Base-by-base conservation (phyloP, 2,113 vertebrate genomes). In the Chlamydotis undulata region DNA sequence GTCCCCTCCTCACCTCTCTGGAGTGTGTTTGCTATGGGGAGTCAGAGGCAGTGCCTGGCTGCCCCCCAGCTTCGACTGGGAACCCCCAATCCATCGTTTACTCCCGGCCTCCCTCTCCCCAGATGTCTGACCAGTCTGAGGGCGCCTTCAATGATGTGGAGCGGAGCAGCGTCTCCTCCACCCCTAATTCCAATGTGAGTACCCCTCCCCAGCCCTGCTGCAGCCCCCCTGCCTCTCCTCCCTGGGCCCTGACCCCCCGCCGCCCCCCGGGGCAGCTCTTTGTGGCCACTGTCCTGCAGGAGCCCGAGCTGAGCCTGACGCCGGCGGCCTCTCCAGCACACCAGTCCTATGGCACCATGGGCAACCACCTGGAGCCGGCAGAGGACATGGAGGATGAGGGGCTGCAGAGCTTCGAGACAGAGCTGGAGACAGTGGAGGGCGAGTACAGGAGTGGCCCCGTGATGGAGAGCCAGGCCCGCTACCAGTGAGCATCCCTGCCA, bases 271-370 rank as follows among this genome's bases (percentile, higher is more conserved):
- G 87, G 69, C 98, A 99, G 99, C 98, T 99, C 73, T 99, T 99
- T 12, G 98, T 99, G 96, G 99, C 99, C 23, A 98, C 99, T 0
- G 99, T 99, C 84, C 97, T 99, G 82, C 98, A 99, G 96, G 99
- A 99, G 76, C 98, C 99, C 0, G 99, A 99, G 97, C 96, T 99
- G 97, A 98, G 98, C 89, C 97, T 99, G 96, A 99, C 99, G 0
- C 99, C 99, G 0, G 99, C 99, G 33, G 98, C 99, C 59, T 99
- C 99, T 61, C 99, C 99, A 0, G 99, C 99, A 7, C 99, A 99
- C 96, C 99, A 99, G 94, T 98, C 98, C 90, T 99, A 99, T 2
- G 99, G 99, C 50, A 98, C 99, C 83, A 99, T 99, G 98, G 98
- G 98, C 90, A 98, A 98, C 92, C 98, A 98, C 69, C 98, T 98